These are phyloP conservation scores for Coleophora flavipennella DNA, from an alignment of 2,888 invertebrate species.

Conservation along the genomic window DNA sequence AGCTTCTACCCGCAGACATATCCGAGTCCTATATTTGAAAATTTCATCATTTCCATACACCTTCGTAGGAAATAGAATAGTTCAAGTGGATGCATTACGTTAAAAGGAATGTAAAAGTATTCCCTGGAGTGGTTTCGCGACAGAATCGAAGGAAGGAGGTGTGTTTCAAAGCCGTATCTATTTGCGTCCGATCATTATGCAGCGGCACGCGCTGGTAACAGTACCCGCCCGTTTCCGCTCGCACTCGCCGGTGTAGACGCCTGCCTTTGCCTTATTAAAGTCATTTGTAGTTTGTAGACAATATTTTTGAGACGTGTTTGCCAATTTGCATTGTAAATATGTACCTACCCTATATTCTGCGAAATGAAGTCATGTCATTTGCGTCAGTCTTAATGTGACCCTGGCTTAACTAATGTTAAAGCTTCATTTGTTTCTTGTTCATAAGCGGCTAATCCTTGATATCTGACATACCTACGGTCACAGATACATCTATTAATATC, in stretches of 20 bases:
- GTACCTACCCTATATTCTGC: no score
- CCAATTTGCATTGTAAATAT: no score
- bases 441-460: no score
- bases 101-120: constrained; percentile 45
- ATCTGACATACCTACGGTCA: no score
- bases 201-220: constrained; percentile 61
- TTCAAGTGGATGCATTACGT: constrained; percentile 22
- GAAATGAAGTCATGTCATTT: no score
- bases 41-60: no score
- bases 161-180: constrained; percentile 50
- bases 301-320: constrained; percentile 19
- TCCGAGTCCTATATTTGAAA: no score
- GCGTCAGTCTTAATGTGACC: no score
- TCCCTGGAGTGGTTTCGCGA: constrained; percentile 56
- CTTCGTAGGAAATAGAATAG: constrained; percentile 5
- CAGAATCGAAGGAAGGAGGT: constrained; percentile 44
- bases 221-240: constrained; percentile 62
- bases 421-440: no score
- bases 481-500: no score
- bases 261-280: constrained; percentile 16
- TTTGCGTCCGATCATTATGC: constrained; percentile 66
- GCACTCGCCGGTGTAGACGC: constrained; percentile 4
- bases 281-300: constrained; percentile 34
- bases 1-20: no score
- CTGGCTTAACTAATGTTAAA: no score